Evolutionary conservation across 2,888 invertebrate species (phyloP).

Genomic region (Orthonychiurus folsomi): DNA sequence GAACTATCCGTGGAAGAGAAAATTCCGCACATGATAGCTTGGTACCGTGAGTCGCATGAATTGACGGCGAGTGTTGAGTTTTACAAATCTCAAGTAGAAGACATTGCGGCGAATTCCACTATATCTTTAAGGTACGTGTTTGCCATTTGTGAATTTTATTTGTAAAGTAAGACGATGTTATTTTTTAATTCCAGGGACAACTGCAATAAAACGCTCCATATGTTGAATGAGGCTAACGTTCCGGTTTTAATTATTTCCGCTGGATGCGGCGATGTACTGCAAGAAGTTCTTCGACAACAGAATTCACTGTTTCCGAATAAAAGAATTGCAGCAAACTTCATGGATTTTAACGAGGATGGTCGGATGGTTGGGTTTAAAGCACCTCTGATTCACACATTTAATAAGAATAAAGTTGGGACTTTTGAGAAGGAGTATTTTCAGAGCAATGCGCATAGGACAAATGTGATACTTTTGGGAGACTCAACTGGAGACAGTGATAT

Average conservation of each 20-base stretch:
- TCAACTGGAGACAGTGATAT: constrained; percentile 84
- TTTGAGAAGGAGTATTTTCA: constrained; percentile 23
- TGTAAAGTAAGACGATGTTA: not conserved
- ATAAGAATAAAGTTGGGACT: constrained; percentile 32
- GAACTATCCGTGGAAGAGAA: constrained; percentile 62
- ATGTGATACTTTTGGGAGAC: constrained; percentile 86
- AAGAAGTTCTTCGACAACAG: constrained; percentile 63
- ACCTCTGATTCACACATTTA: constrained; percentile 67
- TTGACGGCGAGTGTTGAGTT: constrained; percentile 21
- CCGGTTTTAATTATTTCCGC: constrained; percentile 92
- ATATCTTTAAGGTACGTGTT: constrained; percentile 29
- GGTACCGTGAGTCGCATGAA: constrained; percentile 32
- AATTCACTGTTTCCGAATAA: constrained; percentile 61
- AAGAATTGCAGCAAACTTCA: constrained; percentile 77
- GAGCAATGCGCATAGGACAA: constrained; percentile 52
- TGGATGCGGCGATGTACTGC: constrained; percentile 82
- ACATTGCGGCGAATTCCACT: constrained; percentile 26
- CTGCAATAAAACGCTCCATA: constrained; percentile 57
- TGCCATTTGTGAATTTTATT: too few species aligned
- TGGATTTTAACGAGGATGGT: constrained; percentile 55
- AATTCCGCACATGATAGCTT: constrained; percentile 51
- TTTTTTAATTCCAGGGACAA: constrained; percentile 53
- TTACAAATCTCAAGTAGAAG: constrained; percentile 21
- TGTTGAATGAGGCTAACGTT: constrained; percentile 56
- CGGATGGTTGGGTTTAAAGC: constrained; percentile 60